These are phyloP conservation scores for Lycocerus yunnanus DNA, from an alignment of 2,888 invertebrate genomes.

Conservation along the genomic window DNA sequence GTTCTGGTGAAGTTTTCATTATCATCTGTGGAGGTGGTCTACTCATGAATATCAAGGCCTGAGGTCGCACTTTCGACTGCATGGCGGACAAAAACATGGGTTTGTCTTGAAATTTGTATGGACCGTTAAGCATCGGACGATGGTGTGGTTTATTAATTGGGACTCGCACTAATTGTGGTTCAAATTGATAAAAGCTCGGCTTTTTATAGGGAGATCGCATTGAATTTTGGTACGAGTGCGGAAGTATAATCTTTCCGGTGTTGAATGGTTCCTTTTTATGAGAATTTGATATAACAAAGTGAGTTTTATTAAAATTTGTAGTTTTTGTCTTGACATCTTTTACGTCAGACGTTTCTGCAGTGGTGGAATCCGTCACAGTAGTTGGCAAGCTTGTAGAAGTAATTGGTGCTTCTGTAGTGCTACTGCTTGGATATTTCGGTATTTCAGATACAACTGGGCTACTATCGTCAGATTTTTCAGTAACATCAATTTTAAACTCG, in stretches of 20 bases:
- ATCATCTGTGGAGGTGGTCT: not conserved
- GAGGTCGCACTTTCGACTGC: slow-evolving; percentile 14
- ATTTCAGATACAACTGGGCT: slow-evolving; percentile 25
- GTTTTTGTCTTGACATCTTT: not conserved
- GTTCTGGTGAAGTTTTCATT: not conserved
- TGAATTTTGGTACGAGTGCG: not conserved
- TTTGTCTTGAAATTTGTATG: slow-evolving; percentile 19
- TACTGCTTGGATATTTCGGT: slow-evolving; percentile 10
- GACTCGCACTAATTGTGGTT: not conserved
- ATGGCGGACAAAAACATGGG: not conserved
- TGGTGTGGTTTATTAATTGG: slow-evolving; percentile 30
- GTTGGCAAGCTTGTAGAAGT: slow-evolving; percentile 30
- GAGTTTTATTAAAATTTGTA: not conserved
- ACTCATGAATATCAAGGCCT: slow-evolving; percentile 10
- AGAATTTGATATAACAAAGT: not conserved
- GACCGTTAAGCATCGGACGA: slow-evolving; percentile 12
- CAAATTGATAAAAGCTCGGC: not conserved
- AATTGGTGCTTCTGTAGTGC: slow-evolving; percentile 37
- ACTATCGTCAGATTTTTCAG: not conserved
- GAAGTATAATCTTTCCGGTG: not conserved
- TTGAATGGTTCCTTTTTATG: not conserved
- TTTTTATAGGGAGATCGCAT: not conserved
- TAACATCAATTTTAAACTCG: not conserved
- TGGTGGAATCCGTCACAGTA: not conserved
- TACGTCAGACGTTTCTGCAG: not conserved